Percentiles rank a stretch among this genome's conserved stretches.
Conservation (phyloP, 2,888 invertebrate species). For the Uloborus plumipes region DNA sequence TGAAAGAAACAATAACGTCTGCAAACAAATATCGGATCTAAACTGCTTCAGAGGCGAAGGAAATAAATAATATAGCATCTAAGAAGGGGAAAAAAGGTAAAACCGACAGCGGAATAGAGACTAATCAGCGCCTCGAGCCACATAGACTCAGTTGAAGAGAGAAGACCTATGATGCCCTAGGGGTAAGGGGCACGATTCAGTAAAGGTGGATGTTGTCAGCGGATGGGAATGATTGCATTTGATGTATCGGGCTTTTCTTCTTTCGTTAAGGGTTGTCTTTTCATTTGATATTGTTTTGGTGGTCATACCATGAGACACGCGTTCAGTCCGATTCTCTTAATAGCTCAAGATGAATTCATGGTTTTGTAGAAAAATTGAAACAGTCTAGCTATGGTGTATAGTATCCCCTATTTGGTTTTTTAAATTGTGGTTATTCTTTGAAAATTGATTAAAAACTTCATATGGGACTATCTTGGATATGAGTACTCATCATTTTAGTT, state of each 20-base stretch:
- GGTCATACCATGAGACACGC: not conserved
- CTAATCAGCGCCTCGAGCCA: constrained; percentile 53
- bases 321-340: constrained; percentile 2
- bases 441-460: no score
- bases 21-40: constrained; percentile 12
- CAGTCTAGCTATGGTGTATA: not conserved
- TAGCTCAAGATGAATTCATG: not conserved
- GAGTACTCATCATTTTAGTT: no score
- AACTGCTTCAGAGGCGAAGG: not conserved
- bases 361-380: not conserved
- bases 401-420: no score
- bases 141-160: constrained; percentile 20
- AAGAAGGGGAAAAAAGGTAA: no score
- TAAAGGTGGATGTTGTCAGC: constrained; percentile 53
- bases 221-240: constrained; percentile 56
- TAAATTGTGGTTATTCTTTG: no score
- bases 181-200: constrained; percentile 16
- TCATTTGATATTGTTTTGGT: constrained; percentile 9
- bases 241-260: constrained; percentile 47
- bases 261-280: constrained; percentile 14
- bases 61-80: constrained; percentile 35
- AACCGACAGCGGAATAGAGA: constrained; percentile 18
- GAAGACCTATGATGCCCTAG: constrained; percentile 36
- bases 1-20: constrained; percentile 4
- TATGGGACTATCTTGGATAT: no score